Percentiles rank a stretch among this genome's conserved stretches.
Conservation (phyloP, 2,888 invertebrate genomes). For the Phalera bucephala region DNA sequence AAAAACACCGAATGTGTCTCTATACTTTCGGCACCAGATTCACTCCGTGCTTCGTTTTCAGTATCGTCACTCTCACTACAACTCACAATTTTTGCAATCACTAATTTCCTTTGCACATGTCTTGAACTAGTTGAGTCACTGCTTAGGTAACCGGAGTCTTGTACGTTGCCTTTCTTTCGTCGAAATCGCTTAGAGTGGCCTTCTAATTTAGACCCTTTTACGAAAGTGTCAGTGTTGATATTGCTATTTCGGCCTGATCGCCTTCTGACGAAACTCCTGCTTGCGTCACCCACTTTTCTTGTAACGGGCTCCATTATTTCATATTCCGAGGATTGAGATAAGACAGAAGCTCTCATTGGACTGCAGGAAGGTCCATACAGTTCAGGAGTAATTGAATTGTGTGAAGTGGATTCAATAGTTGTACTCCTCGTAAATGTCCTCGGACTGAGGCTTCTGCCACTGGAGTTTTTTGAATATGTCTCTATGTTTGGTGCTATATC, state of each 20-base stretch:
- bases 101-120: conserved; percentile 63
- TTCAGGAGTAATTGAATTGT: conserved; percentile 47
- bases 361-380: conserved; percentile 56
- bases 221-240: conserved; percentile 69
- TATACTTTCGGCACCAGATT: conserved; percentile 93
- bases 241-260: conserved; percentile 36
- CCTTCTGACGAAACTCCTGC: conserved; percentile 49
- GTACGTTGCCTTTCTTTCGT: conserved; percentile 74
- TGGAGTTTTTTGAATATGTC: conserved; percentile 85
- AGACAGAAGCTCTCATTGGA: conserved; percentile 79
- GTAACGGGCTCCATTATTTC: conserved; percentile 55
- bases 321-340: conserved; percentile 76
- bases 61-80: conserved; percentile 91
- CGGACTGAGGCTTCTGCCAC: conserved; percentile 85
- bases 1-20: conserved; percentile 95
- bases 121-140: conserved; percentile 88
- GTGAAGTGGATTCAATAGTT: conserved; percentile 39
- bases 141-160: conserved; percentile 93
- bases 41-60: conserved; percentile 91
- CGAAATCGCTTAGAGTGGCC: conserved; percentile 49
- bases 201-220: conserved; percentile 55
- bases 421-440: conserved; percentile 57
- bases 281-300: conserved; percentile 37
- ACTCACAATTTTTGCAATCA: conserved; percentile 80
- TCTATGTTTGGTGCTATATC: conserved; percentile 52